Percentiles rank a stretch among this genome's conserved stretches.
phyloP scores from a whole-genome alignment of 2,797 vertebrate genomes.

The Betta splendens region DNA sequence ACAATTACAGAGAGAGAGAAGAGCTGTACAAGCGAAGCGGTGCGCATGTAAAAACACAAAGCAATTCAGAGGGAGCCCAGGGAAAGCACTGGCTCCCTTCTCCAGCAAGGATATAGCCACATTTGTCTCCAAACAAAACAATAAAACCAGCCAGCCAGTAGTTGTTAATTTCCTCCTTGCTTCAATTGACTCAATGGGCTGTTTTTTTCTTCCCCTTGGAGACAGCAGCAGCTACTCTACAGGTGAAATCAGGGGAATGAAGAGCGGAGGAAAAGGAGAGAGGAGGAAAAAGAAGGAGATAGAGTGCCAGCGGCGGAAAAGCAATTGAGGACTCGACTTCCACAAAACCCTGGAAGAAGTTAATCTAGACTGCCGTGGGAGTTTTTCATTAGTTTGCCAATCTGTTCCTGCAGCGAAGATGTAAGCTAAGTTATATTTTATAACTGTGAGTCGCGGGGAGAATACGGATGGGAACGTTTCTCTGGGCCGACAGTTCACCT shows the following conservation, averaged over 20 bases:
- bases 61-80: constrained; percentile 34
- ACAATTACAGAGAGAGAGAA: constrained; percentile 12
- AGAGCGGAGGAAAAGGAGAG: constrained; percentile 37
- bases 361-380: constrained; percentile 69
- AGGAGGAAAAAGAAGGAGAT: constrained; percentile 42
- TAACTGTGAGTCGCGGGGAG: constrained; percentile 49
- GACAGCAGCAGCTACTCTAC: constrained; percentile 55
- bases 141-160: constrained; percentile 74
- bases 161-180: constrained; percentile 75
- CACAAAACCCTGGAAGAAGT: constrained; percentile 69
- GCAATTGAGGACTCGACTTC: constrained; percentile 68
- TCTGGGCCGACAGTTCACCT: constrained; percentile 23
- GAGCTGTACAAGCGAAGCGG: constrained; percentile 26
- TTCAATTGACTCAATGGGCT: constrained; percentile 67
- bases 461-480: constrained; percentile 66
- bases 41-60: constrained; percentile 42
- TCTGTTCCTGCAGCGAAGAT: constrained; percentile 71
- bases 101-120: constrained; percentile 42
- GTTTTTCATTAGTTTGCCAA: constrained; percentile 73
- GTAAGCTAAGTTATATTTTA: constrained; percentile 73
- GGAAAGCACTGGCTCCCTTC: constrained; percentile 16
- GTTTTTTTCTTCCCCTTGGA: constrained; percentile 39
- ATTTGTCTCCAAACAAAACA: constrained; percentile 72
- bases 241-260: constrained; percentile 54
- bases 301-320: constrained; percentile 60